phyloP scores from a whole-genome alignment of 2,797 vertebrate genomes.

The Aldrovandia affinis region DNA sequence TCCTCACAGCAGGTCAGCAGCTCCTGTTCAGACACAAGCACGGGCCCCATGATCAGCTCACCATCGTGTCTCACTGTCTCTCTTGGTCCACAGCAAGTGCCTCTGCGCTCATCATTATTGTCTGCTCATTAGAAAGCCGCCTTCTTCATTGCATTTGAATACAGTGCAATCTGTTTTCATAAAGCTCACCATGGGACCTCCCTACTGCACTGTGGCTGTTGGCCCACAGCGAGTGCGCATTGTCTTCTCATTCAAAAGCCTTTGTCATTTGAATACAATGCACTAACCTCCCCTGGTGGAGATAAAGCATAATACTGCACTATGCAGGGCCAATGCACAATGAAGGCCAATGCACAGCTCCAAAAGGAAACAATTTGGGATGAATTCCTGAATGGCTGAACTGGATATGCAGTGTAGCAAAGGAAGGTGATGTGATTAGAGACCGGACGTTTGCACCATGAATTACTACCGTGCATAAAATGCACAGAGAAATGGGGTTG shows the following conservation, averaged over 20 bases:
- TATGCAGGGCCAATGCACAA: not conserved
- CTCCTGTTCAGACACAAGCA: conserved; percentile 72
- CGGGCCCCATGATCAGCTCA: not conserved
- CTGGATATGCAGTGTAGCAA: not conserved
- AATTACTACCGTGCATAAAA: not conserved
- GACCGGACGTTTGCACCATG: not conserved
- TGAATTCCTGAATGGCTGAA: not conserved
- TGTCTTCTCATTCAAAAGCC: not conserved
- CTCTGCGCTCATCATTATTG: not conserved
- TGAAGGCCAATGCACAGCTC: not conserved
- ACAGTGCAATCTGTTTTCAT: not conserved
- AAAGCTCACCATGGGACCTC: not conserved
- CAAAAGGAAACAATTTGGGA: not conserved
- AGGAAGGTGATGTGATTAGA: not conserved
- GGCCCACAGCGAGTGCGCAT: not conserved
- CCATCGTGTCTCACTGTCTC: not conserved
- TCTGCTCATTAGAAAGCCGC: not conserved
- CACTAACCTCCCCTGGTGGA: not conserved
- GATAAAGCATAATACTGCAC: not conserved
- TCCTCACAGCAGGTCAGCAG: conserved; percentile 96
- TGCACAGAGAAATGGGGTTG: not conserved
- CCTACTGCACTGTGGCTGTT: not conserved
- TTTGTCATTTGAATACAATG: not conserved
- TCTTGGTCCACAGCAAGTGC: not conserved
- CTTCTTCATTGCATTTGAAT: not conserved